phyloP scores from a whole-genome alignment of 2,888 invertebrate genomes.

The Eilema caniola region DNA sequence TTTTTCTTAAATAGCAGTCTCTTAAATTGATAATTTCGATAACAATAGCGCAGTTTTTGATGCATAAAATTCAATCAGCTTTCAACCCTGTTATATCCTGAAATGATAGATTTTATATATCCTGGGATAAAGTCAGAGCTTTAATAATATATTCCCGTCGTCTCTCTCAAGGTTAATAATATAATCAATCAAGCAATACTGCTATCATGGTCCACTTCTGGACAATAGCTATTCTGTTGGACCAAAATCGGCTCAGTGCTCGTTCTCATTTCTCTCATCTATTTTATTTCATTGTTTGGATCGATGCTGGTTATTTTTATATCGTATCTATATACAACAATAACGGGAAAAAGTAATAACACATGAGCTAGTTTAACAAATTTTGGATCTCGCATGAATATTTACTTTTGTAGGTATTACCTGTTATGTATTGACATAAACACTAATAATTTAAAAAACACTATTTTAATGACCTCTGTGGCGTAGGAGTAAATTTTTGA shows the following conservation, averaged over 20 bases:
- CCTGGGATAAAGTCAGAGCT: conserved; percentile 16
- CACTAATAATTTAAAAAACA: too few relatives aligned
- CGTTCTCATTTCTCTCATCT: conserved; percentile 22
- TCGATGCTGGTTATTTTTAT: conserved; percentile 6
- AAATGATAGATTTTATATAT: conserved; percentile 14
- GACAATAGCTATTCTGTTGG: conserved; percentile 25
- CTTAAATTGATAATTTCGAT: too few relatives aligned
- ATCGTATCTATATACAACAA: conserved; percentile 2
- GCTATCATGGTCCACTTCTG: conserved; percentile 27
- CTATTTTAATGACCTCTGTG: too few relatives aligned
- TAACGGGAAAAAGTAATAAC: neutral
- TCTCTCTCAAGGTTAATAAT: conserved; percentile 29
- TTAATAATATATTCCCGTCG: conserved; percentile 12
- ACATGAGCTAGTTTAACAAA: neutral
- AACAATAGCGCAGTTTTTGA: neutral
- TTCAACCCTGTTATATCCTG: conserved; percentile 5
- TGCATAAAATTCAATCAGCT: neutral
- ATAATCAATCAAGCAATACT: conserved; percentile 33
- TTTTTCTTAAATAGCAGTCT: too few relatives aligned
- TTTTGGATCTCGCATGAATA: neutral
- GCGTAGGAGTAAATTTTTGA: too few relatives aligned
- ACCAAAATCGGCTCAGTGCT: conserved; percentile 24
- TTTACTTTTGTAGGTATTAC: neutral
- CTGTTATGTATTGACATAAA: neutral
- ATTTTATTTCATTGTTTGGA: conserved; percentile 19